Percentiles rank a stretch among this genome's conserved stretches.
Evolutionary conservation across 2,888 invertebrate genomes (phyloP).

Genomic region (Frankliniella intonsa): DNA sequence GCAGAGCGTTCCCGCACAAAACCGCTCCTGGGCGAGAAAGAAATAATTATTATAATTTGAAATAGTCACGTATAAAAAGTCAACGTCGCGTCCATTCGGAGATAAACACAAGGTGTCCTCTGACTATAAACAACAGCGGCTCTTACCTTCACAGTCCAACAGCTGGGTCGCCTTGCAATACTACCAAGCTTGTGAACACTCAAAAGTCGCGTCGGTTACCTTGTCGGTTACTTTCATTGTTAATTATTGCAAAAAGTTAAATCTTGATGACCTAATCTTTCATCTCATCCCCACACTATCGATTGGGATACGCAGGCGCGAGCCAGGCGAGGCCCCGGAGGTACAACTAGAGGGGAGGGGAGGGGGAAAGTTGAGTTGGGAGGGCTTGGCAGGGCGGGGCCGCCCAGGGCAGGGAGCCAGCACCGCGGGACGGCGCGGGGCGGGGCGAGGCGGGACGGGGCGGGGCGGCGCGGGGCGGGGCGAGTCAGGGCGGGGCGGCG

Average conservation of each 20-base stretch:
- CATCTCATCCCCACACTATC: conserved; percentile 18
- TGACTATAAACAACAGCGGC: neutral
- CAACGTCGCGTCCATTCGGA: neutral
- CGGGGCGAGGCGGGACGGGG: conserved; percentile 3
- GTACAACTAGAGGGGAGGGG: conserved; percentile 2
- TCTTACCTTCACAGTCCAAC: neutral
- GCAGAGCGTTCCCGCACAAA: too few relatives aligned
- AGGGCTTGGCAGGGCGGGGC: conserved; percentile 13
- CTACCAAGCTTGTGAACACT: neutral
- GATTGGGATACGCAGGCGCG: conserved; percentile 13
- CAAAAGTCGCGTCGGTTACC: neutral
- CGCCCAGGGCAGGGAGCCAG: conserved; percentile 12
- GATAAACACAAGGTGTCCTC: too few relatives aligned
- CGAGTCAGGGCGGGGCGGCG: neutral
- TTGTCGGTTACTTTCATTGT: neutral
- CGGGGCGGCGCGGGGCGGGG: conserved; percentile 6
- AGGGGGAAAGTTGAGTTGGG: neutral
- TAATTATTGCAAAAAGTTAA: neutral
- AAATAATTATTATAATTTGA: too few relatives aligned
- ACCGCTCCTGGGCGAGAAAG: too few relatives aligned
- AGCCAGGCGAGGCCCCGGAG: conserved; percentile 13
- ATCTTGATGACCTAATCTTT: neutral
- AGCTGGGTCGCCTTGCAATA: neutral
- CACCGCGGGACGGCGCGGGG: neutral
- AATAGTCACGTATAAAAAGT: neutral